phyloP scores from a whole-genome alignment of 1,140 invertebrate genomes.

The Rhagoletis pomonella region DNA sequence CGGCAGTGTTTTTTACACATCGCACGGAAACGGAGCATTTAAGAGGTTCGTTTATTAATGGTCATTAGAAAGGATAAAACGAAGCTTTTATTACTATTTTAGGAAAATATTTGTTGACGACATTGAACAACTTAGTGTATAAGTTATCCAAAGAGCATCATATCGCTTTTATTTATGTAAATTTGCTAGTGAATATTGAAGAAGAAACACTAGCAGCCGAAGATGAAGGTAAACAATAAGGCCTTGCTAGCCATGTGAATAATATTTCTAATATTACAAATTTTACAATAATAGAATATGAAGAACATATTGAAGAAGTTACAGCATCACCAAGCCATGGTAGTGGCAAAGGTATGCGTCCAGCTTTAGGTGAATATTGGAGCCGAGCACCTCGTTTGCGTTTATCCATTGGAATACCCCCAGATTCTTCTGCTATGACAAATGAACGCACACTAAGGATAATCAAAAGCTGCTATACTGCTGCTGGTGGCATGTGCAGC shows the following conservation, averaged over 20 bases:
- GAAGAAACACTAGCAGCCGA: conserved; percentile 48
- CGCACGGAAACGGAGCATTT: conserved; percentile 56
- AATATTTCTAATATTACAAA: neutral
- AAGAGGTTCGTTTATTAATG: neutral
- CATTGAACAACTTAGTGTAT: conserved; percentile 60
- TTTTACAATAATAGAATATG: neutral
- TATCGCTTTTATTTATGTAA: conserved; percentile 62
- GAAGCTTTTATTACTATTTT: neutral
- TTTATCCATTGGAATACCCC: conserved; percentile 35
- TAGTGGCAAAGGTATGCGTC: neutral
- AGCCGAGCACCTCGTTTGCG: conserved; percentile 32
- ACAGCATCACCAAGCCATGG: neutral
- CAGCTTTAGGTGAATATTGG: conserved; percentile 57
- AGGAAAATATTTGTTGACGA: conserved; percentile 56
- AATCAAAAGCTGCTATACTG: conserved; percentile 61
- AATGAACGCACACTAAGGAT: conserved; percentile 62
- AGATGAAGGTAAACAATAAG: neutral
- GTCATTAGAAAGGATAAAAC: neutral
- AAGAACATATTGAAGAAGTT: neutral
- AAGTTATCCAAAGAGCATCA: conserved; percentile 58
- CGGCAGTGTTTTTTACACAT: conserved; percentile 60
- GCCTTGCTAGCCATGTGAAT: neutral
- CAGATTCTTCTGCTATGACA: conserved; percentile 26
- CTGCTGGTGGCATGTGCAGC: conserved; percentile 58
- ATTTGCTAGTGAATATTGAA: conserved; percentile 57